Base-by-base conservation (phyloP, 2,797 vertebrate genomes). In the Scolopax bukidnonensis region DNA sequence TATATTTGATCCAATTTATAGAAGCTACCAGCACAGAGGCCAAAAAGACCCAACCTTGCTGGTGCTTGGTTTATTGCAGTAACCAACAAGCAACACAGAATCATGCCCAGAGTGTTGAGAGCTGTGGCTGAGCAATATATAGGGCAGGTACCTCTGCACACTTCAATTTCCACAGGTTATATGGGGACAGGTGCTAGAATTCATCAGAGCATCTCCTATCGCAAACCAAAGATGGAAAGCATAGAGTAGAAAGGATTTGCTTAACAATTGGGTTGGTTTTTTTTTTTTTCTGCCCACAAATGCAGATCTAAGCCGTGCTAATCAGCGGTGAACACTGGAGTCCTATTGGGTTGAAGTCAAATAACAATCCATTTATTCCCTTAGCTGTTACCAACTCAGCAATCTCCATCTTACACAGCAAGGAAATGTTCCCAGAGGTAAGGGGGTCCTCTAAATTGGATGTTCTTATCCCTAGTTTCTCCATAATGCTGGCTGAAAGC, bases 321-420 rank as follows among this genome's bases (percentile, higher is more conserved):
- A 95, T 95, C 94, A 95, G 77, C 56, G 80, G 43, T 7, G 64
- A 96, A 94, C 81, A 75, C 86, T 54, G 47, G 71, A 87, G 57
- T 78, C 87, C 81, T 95, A 28, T 87, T 75, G 88, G 92, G 93
- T 33, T 92, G 68, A 94, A 92, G 71, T 93, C 90, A 93, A 95
- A 85, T 41, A 93, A 87, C 86, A 96, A 94, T 32, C 67, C 64
- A 45, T 80, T 93, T 87, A 89, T 89, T 90, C 78, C 67, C 64
- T 64, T 47, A 75, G 90, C 41, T 89, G 84, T 94, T 92, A 96
- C 93, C 92, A 94, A 83, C 88, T 95, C 94, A 63, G 95, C 96
- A 90, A 95, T 85, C 95, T 90, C 78, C 86, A 82, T 64, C 89
- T 89, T 57, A 84, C 79, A 92, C 87, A 95, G 94, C 76, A 82